phyloP scores from a whole-genome alignment of 2,797 vertebrate genomes.

The Enteromius argenteus region DNA sequence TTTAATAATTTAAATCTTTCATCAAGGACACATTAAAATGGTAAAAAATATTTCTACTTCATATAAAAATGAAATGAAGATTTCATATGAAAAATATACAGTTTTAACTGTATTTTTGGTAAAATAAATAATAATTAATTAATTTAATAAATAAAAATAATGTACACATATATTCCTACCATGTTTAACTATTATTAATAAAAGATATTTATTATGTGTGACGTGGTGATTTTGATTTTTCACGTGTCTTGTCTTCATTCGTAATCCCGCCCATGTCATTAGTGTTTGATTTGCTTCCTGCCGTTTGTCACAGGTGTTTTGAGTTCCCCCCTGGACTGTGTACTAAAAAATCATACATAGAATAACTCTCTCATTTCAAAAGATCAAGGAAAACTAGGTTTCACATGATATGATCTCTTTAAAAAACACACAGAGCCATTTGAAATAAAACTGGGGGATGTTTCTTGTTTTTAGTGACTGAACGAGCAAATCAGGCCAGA shows the following conservation, averaged over 20 bases:
- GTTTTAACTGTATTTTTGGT: neutral
- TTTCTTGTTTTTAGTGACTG: conserved; percentile 76
- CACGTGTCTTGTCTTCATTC: too few species aligned
- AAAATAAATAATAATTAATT: neutral
- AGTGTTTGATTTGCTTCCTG: too few species aligned
- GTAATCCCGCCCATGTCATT: too few species aligned
- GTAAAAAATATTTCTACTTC: neutral
- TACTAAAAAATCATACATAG: neutral
- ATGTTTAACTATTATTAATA: neutral
- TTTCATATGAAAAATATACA: neutral
- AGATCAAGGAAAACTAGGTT: neutral
- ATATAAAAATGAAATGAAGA: neutral
- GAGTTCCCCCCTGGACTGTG: too few species aligned
- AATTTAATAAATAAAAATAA: too few species aligned
- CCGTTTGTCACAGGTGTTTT: too few species aligned
- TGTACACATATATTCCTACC: neutral
- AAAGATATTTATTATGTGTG: neutral
- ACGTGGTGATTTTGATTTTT: too few species aligned
- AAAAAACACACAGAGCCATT: neutral
- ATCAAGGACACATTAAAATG: neutral
- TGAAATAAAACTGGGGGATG: neutral
- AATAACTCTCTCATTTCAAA: neutral
- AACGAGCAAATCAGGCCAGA: conserved; percentile 82
- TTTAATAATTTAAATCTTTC: neutral
- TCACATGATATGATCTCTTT: neutral